phyloP scores from a whole-genome alignment of 2,888 invertebrate genomes.

The Megaustenia siamemsis region DNA sequence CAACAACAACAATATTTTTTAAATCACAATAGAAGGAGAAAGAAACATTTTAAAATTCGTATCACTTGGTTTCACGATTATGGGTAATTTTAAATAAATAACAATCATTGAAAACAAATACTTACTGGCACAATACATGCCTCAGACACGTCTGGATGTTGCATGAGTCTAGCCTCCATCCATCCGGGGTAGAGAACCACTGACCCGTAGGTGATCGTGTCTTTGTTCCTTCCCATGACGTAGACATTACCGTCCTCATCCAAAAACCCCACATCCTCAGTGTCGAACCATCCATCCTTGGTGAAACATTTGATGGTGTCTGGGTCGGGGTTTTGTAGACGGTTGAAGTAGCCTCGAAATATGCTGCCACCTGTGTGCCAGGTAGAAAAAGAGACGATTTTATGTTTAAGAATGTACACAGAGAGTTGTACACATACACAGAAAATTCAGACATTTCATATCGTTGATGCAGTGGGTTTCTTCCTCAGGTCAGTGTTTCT shows the following conservation, averaged over 20 bases:
- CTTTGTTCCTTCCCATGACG: slow-evolving; percentile 30
- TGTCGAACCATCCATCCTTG: slow-evolving; percentile 28
- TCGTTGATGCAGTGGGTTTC: too few species aligned
- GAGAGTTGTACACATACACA: too few species aligned
- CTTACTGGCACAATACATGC: slow-evolving; percentile 26
- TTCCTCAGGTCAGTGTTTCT: too few species aligned
- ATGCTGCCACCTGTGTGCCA: background rate
- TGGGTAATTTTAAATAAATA: too few species aligned
- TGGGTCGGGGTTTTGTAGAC: slow-evolving; percentile 13
- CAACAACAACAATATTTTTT: too few species aligned
- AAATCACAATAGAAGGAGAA: too few species aligned
- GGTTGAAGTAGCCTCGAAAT: slow-evolving; percentile 14
- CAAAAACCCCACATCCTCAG: background rate
- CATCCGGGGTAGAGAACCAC: slow-evolving; percentile 28
- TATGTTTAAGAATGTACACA: too few species aligned
- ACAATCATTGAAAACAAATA: background rate
- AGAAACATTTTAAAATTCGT: too few species aligned
- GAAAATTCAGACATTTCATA: too few species aligned
- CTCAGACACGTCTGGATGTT: slow-evolving; percentile 5
- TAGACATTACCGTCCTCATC: slow-evolving; percentile 30
- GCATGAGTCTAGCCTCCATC: slow-evolving; percentile 4
- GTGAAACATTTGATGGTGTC: slow-evolving; percentile 26
- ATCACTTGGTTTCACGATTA: too few species aligned
- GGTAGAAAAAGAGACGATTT: background rate
- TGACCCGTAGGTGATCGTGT: slow-evolving; percentile 28